Conservation (phyloP, 2,113 vertebrate genomes). For the Callopanchax toddi region DNA sequence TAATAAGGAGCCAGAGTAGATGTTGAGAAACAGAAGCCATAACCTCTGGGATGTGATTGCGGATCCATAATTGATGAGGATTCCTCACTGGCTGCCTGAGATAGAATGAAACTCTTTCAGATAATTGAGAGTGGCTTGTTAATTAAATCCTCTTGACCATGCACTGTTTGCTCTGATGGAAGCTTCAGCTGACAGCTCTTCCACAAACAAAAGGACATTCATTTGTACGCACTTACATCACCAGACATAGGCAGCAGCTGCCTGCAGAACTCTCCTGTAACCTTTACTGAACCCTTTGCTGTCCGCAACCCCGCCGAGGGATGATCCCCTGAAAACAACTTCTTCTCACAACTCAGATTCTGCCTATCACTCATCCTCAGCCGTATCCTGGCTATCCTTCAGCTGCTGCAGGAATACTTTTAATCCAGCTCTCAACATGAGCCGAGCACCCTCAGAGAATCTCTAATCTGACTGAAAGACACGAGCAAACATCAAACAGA, state of each 20-base stretch:
- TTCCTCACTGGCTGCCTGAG: conserved; percentile 49
- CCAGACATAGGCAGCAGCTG: not conserved
- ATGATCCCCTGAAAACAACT: conserved; percentile 21
- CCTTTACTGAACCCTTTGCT: conserved; percentile 19
- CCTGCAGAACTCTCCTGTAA: conserved; percentile 13
- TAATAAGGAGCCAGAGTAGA: conserved; percentile 27
- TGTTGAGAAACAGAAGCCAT: conserved; percentile 43
- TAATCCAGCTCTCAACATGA: conserved; percentile 53
- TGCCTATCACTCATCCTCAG: conserved; percentile 30
- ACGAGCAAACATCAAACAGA: conserved; percentile 41
- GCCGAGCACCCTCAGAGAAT: conserved; percentile 33
- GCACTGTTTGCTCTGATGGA: conserved; percentile 31
- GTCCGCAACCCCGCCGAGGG: conserved; percentile 32
- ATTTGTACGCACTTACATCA: conserved; percentile 13
- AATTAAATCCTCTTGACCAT: conserved; percentile 46
- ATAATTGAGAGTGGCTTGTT: conserved; percentile 53
- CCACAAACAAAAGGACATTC: conserved; percentile 25
- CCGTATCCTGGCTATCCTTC: conserved; percentile 51
- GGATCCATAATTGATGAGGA: conserved; percentile 56
- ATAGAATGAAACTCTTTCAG: conserved; percentile 49
- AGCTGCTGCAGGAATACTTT: conserved; percentile 23
- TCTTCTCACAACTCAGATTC: conserved; percentile 22
- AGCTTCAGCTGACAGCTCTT: conserved; percentile 26
- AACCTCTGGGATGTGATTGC: conserved; percentile 43
- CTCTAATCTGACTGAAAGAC: conserved; percentile 52